A percentile compares a stretch with the other conserved stretches of the same genome.
Conservation (phyloP, 2,113 vertebrate species). For the Channa argus region DNA sequence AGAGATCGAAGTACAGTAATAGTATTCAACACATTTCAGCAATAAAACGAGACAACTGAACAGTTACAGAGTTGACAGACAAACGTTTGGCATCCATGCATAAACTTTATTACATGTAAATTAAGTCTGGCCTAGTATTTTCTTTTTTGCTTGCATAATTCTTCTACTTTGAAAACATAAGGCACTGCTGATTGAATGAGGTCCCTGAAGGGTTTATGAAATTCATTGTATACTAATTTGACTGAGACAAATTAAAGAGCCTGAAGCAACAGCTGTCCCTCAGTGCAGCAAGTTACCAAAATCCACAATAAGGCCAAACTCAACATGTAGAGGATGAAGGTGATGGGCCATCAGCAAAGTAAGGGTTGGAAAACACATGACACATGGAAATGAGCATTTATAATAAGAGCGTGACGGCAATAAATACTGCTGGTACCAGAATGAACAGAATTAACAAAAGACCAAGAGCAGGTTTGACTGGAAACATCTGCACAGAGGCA, state of each 20-base stretch:
- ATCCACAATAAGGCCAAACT: conserved; percentile 35
- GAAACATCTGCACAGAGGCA: conserved; percentile 17
- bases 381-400: neutral
- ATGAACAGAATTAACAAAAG: conserved; percentile 15
- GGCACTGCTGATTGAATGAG: conserved; percentile 57
- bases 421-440: neutral
- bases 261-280: conserved; percentile 67
- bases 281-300: conserved; percentile 46
- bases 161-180: conserved; percentile 56
- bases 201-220: conserved; percentile 52
- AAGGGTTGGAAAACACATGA: neutral
- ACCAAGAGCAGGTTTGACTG: conserved; percentile 5
- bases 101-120: conserved; percentile 20
- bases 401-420: neutral
- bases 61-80: conserved; percentile 26
- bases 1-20: conserved; percentile 3
- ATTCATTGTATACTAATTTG: conserved; percentile 69
- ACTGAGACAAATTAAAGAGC: conserved; percentile 66
- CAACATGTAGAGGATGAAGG: conserved; percentile 8
- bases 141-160: conserved; percentile 30
- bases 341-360: conserved; percentile 1
- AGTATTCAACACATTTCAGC: conserved; percentile 24
- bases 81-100: conserved; percentile 25
- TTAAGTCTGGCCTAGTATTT: conserved; percentile 44
- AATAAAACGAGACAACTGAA: conserved; percentile 36